Evolutionary conservation across 2,113 vertebrate genomes (phyloP).

Genomic region (Ovis canadensis): DNA sequence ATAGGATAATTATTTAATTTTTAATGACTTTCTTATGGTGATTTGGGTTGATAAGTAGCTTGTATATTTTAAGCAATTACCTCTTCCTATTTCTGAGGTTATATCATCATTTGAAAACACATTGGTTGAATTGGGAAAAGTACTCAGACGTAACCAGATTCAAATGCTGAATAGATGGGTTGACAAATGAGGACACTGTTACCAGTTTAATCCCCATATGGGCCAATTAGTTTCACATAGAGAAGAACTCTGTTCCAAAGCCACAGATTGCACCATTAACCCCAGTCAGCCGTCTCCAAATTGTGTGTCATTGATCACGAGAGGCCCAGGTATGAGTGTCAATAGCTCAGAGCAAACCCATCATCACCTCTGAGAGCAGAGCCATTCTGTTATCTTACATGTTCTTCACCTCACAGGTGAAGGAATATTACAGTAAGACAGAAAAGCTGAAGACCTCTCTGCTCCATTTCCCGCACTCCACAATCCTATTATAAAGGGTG

Average conservation of each 20-base stretch:
- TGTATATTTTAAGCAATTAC: not conserved
- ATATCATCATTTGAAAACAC: not conserved
- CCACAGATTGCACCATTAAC: constrained; percentile 73
- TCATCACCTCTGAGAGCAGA: constrained; percentile 31
- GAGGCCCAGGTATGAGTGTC: constrained; percentile 60
- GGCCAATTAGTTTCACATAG: constrained; percentile 74
- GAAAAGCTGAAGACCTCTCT: not conserved
- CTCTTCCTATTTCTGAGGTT: constrained; percentile 18
- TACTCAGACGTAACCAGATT: constrained; percentile 21
- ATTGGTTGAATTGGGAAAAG: not conserved
- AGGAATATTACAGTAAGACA: not conserved
- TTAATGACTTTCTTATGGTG: not conserved
- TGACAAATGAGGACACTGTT: constrained; percentile 71
- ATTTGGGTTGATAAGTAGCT: not conserved
- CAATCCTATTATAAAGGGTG: not conserved
- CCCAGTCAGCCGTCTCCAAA: constrained; percentile 72
- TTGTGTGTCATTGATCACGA: constrained; percentile 69
- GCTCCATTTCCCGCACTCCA: not conserved
- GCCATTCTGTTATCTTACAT: not conserved
- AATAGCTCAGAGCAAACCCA: constrained; percentile 51
- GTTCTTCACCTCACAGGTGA: not conserved
- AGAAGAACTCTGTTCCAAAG: constrained; percentile 71
- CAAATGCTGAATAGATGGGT: constrained; percentile 51
- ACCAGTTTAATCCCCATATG: constrained; percentile 74
- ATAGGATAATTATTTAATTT: constrained; percentile 19